phyloP scores from a whole-genome alignment of 1,140 invertebrate species.

The Brachionus manjavacas region DNA sequence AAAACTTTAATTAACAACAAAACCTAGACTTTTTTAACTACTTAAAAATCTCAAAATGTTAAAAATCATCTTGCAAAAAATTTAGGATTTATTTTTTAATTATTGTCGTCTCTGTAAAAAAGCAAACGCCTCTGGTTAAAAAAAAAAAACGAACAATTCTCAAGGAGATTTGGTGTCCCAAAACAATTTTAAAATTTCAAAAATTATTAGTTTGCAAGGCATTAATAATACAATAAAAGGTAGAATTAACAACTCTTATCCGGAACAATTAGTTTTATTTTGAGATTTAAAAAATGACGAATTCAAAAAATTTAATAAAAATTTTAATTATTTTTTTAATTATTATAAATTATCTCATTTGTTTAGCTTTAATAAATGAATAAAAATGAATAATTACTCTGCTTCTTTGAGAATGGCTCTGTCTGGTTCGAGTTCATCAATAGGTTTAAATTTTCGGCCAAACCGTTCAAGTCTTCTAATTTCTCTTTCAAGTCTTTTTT shows the following conservation, averaged over 20 bases:
- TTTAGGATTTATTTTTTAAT: background rate
- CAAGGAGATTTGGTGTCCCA: background rate
- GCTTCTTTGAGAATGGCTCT: conserved; percentile 13
- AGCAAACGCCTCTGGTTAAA: background rate
- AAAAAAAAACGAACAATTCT: background rate
- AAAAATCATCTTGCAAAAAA: background rate
- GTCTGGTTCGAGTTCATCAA: conserved; percentile 30
- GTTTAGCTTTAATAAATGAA: background rate
- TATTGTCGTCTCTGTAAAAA: too few species aligned
- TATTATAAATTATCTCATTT: background rate
- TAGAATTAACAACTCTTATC: background rate
- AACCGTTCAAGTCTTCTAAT: conserved; percentile 32
- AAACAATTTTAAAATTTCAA: background rate
- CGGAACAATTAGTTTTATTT: background rate
- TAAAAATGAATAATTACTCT: conserved; percentile 10
- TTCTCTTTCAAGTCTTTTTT: conserved; percentile 13
- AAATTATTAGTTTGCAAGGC: too few species aligned
- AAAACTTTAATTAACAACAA: background rate
- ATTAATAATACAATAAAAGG: background rate
- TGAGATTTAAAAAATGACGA: background rate
- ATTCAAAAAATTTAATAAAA: too few species aligned
- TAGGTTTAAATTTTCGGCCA: conserved; percentile 24
- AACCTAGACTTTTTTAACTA: background rate
- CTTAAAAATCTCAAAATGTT: background rate
- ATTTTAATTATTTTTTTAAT: too few species aligned